Percentiles rank a stretch among this genome's conserved stretches.
phyloP scores from a whole-genome alignment of 2,888 invertebrate species.

The Spodoptera picta region DNA sequence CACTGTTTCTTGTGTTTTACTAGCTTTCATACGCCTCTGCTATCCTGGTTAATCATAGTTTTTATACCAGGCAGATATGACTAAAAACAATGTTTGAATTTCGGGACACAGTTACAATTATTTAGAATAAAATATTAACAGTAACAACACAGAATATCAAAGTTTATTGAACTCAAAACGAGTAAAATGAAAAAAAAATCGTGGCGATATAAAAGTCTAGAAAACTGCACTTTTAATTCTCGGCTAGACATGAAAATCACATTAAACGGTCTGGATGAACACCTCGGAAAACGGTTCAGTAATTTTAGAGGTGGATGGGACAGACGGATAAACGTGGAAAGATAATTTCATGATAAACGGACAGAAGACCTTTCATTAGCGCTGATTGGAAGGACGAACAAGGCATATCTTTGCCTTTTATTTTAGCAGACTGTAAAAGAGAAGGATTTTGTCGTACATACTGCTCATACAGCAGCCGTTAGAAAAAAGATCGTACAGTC shows the following conservation, averaged over 20 bases:
- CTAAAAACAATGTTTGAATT: too few species aligned
- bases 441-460: background rate
- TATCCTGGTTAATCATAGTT: too few species aligned
- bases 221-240: slow-evolving; percentile 36
- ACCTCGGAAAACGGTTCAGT: slow-evolving; percentile 44
- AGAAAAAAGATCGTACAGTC: too few species aligned
- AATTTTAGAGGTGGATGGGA: slow-evolving; percentile 41
- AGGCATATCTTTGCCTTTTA: slow-evolving; percentile 20
- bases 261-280: slow-evolving; percentile 35
- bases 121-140: too few species aligned
- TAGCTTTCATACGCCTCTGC: too few species aligned
- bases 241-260: slow-evolving; percentile 40
- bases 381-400: slow-evolving; percentile 67
- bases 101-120: too few species aligned
- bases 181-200: slow-evolving; percentile 17
- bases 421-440: slow-evolving; percentile 20
- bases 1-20: slow-evolving; percentile 7
- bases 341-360: slow-evolving; percentile 70
- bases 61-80: too few species aligned
- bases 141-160: too few species aligned
- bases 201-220: too few species aligned
- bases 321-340: slow-evolving; percentile 45
- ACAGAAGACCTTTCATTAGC: slow-evolving; percentile 70
- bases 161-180: slow-evolving; percentile 2
- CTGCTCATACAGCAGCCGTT: background rate